These are phyloP conservation scores for Daktulosphaira vitifoliae DNA, from an alignment of 1,140 invertebrate species.

Conservation along the genomic window DNA sequence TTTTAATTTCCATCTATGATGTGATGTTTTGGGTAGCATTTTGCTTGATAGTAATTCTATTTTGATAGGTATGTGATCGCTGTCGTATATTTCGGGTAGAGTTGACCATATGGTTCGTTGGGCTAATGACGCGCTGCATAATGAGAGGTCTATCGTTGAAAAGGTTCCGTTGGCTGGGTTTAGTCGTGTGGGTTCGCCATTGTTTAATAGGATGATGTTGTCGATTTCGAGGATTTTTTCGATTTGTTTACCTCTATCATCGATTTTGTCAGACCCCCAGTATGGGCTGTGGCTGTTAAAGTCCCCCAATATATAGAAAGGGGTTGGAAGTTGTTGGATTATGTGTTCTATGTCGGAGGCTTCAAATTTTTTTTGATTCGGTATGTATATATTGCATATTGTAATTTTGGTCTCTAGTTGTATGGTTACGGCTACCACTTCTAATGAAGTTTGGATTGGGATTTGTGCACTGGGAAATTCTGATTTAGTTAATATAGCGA, in stretches of 20 bases:
- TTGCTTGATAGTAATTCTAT: not conserved
- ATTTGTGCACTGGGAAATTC: not conserved
- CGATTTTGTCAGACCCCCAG: not conserved
- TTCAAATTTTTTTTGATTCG: not conserved
- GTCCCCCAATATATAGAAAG: not conserved
- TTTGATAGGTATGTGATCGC: constrained; percentile 20
- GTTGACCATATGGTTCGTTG: constrained; percentile 13
- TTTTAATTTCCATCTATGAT: not conserved
- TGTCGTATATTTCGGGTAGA: not conserved
- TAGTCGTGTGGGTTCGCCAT: not conserved
- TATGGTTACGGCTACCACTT: not conserved
- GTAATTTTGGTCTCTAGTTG: not conserved
- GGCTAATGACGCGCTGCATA: not conserved
- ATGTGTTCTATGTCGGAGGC: not conserved
- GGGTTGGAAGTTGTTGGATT: not conserved
- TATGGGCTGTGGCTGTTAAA: not conserved
- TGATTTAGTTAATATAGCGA: not conserved
- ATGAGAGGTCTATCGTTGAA: constrained; percentile 1
- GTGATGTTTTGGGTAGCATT: not conserved
- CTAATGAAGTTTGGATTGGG: not conserved
- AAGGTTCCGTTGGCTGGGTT: not conserved
- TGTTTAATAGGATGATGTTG: not conserved
- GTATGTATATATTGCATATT: not conserved
- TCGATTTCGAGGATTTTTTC: not conserved
- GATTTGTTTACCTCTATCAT: not conserved